Conservation (phyloP, 2,113 vertebrate genomes). For the Neomonachus schauinslandi region DNA sequence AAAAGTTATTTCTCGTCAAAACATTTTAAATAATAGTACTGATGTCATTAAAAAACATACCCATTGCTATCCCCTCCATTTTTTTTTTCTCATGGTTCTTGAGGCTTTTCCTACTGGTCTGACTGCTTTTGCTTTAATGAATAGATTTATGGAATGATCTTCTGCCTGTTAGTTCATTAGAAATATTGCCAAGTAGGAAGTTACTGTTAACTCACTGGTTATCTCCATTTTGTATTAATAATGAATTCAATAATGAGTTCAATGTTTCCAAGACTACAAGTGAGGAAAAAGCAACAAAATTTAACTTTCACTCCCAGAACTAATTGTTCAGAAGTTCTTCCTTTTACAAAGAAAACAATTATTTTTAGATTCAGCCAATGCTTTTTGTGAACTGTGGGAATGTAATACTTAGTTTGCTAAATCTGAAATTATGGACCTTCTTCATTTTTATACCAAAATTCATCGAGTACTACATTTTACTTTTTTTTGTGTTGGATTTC, state of each 20-base stretch:
- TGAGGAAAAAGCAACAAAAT: background rate
- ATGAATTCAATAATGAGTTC: background rate
- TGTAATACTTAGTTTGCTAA: background rate
- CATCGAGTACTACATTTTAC: background rate
- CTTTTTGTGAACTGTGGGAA: background rate
- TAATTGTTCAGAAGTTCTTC: background rate
- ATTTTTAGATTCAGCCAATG: conserved; percentile 29
- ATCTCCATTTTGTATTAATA: background rate
- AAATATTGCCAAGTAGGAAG: background rate
- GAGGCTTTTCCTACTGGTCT: background rate
- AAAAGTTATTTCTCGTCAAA: conserved; percentile 7
- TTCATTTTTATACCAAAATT: conserved; percentile 10
- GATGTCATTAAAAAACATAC: background rate
- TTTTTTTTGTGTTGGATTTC: background rate
- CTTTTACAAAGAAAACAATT: conserved; percentile 4
- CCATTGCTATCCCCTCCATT: background rate
- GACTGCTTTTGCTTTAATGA: background rate
- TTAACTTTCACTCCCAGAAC: conserved; percentile 30
- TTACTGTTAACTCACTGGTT: background rate
- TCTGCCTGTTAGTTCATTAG: background rate
- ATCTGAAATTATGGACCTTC: background rate
- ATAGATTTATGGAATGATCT: background rate
- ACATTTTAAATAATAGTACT: background rate
- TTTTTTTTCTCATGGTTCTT: background rate
- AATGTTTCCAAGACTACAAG: background rate